Evolutionary conservation across 1,140 invertebrate genomes (phyloP).

Genomic region (Scaptodrosophila lebanonensis): DNA sequence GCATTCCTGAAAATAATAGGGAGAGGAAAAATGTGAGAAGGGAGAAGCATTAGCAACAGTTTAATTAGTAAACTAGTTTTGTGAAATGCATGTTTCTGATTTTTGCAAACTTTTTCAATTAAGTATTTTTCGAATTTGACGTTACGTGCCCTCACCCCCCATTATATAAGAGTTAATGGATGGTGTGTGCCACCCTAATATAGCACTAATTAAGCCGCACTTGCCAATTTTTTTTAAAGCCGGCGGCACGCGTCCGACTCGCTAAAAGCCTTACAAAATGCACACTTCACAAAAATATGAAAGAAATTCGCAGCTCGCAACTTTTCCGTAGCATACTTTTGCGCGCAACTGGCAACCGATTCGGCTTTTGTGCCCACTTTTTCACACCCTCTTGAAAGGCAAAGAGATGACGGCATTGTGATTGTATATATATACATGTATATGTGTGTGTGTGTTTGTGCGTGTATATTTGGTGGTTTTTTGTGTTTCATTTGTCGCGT

Average conservation of each 20-base stretch:
- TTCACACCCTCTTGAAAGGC: background rate
- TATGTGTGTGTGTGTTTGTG: too few species aligned
- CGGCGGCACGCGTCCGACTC: background rate
- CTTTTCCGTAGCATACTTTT: too few species aligned
- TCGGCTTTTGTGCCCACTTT: too few species aligned
- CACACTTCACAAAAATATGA: too few species aligned
- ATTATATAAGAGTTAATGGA: background rate
- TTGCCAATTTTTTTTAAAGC: background rate
- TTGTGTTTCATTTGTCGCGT: background rate
- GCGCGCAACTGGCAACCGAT: too few species aligned
- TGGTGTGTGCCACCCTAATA: background rate
- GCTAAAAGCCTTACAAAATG: background rate
- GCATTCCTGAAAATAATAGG: conserved; percentile 80
- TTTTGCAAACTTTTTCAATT: conserved; percentile 2
- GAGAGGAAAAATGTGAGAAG: background rate
- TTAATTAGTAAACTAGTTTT: too few species aligned
- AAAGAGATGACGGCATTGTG: background rate
- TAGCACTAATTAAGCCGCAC: background rate
- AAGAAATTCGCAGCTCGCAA: too few species aligned
- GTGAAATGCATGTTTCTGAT: too few species aligned
- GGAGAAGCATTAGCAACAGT: too few species aligned
- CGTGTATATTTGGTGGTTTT: too few species aligned
- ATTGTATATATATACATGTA: too few species aligned
- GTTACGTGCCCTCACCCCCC: too few species aligned
- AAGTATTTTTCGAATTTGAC: background rate